Evolutionary conservation across 2,113 vertebrate species (phyloP).

Genomic region (Empidonax alnorum): DNA sequence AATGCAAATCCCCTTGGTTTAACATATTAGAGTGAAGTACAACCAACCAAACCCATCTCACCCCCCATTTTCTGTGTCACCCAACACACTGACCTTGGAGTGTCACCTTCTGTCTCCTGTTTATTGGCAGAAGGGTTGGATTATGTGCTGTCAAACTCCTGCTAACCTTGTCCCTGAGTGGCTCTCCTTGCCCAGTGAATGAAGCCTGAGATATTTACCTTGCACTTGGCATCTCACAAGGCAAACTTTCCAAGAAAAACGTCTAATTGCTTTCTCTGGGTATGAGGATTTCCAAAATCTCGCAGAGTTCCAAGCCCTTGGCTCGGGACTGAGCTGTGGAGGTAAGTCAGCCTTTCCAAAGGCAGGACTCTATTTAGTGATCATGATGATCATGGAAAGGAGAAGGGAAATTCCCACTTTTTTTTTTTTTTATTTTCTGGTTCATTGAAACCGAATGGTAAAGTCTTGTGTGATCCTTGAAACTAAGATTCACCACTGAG

Average conservation of each 20-base stretch:
- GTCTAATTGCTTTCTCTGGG: background rate
- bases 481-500: conserved; percentile 63
- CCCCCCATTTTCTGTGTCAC: background rate
- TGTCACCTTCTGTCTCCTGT: background rate
- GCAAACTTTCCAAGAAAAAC: background rate
- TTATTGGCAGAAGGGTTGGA: background rate
- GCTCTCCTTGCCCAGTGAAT: background rate
- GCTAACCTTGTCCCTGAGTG: background rate
- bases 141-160: background rate
- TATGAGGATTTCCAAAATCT: background rate
- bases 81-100: accelerated
- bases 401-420: conserved; percentile 22
- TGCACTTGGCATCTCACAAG: background rate
- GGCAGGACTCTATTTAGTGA: accelerated
- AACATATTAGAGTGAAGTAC: background rate
- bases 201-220: background rate
- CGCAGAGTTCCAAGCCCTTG: background rate
- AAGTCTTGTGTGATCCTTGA: background rate
- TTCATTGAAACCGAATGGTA: background rate
- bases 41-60: background rate
- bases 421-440: background rate
- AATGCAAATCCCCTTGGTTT: background rate
- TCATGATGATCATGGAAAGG: accelerated
- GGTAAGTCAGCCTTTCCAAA: background rate
- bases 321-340: background rate